phyloP scores from a whole-genome alignment of 2,113 vertebrate species.

The Carettochelys insculpta region DNA sequence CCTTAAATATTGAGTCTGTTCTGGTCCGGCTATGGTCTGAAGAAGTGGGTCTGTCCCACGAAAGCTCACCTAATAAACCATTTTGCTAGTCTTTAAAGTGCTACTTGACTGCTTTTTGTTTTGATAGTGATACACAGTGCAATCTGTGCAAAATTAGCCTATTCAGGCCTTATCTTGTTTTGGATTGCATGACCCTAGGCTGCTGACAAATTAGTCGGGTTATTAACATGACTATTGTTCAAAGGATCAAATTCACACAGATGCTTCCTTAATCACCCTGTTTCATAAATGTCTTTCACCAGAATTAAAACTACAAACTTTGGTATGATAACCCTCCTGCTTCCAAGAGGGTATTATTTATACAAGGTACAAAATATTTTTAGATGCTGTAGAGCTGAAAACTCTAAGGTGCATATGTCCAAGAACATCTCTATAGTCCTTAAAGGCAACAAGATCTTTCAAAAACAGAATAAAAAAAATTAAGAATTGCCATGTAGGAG shows the following conservation, averaged over 20 bases:
- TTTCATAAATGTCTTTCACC: accelerated
- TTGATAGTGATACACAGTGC: neutral
- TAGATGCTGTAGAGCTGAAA: neutral
- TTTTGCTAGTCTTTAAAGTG: too few species aligned
- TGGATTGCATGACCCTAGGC: neutral
- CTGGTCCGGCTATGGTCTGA: too few species aligned
- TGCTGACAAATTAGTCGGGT: neutral
- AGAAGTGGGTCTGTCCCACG: too few species aligned
- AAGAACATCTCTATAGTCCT: neutral
- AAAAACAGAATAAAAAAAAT: neutral
- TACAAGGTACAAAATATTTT: neutral
- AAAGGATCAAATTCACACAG: accelerated
- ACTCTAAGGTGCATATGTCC: neutral
- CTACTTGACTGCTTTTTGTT: too few species aligned
- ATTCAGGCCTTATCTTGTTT: neutral
- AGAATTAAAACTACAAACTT: neutral
- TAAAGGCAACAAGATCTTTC: neutral
- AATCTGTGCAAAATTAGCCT: neutral
- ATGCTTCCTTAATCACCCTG: neutral
- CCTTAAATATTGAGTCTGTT: too few species aligned
- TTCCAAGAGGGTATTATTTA: accelerated
- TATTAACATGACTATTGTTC: neutral
- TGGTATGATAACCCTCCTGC: neutral
- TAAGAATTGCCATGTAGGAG: accelerated
- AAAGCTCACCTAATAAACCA: too few species aligned